A percentile compares a stretch with the other conserved stretches of the same genome.
These are phyloP conservation scores for Rallus crepitans DNA, from an alignment of 2,797 vertebrate genomes.

Conservation along the genomic window DNA sequence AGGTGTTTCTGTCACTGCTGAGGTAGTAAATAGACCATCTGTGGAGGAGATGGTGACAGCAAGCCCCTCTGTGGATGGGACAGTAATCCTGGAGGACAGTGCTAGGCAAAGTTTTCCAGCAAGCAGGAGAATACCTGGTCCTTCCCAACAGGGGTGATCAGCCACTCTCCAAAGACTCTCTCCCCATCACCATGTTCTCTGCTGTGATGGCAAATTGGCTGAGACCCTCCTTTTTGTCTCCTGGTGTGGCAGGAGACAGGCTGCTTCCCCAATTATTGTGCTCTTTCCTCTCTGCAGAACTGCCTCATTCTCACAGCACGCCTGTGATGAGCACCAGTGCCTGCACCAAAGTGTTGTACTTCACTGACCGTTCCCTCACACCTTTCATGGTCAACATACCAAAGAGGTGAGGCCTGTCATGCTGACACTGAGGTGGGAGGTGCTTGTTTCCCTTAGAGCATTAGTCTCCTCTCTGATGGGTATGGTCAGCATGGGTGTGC, in stretches of 20 bases:
- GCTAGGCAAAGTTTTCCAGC: not conserved
- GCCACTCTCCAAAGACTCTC: not conserved
- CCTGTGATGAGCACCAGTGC: constrained; percentile 85
- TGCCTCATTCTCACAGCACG: constrained; percentile 87
- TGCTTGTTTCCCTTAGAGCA: not conserved
- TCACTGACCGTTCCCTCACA: constrained; percentile 93
- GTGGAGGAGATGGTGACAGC: not conserved
- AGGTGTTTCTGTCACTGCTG: not conserved
- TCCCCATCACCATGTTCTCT: not conserved
- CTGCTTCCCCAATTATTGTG: not conserved
- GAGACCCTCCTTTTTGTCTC: not conserved
- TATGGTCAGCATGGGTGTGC: not conserved
- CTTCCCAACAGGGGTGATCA: not conserved
- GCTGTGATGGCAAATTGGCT: not conserved
- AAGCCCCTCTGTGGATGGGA: not conserved
- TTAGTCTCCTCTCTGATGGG: not conserved
- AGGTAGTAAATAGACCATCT: not conserved
- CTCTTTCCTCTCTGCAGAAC: constrained; percentile 77
- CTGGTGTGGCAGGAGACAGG: not conserved
- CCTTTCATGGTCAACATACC: constrained; percentile 97
- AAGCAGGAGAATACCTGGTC: not conserved
- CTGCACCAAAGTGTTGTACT: constrained; percentile 97
- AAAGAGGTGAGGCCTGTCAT: constrained; percentile 87
- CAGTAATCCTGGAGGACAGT: not conserved
- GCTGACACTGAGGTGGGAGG: not conserved